These are phyloP conservation scores for Gobius niger DNA, from an alignment of 2,113 vertebrate species.

Conservation along the genomic window DNA sequence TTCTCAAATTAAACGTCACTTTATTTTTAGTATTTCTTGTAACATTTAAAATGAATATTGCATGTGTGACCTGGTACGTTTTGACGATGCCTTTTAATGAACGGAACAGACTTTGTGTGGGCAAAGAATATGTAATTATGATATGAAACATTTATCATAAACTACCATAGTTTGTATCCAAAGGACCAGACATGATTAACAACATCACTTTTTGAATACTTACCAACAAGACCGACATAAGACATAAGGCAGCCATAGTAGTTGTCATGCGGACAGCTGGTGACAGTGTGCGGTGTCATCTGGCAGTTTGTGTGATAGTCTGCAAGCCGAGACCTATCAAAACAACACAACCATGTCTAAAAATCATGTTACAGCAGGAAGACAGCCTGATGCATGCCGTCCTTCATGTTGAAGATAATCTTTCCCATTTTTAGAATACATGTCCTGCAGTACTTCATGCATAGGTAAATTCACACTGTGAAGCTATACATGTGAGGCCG, in stretches of 20 bases:
- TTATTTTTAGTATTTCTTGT: neutral
- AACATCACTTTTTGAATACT: slow-evolving; percentile 43
- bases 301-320: slow-evolving; percentile 94
- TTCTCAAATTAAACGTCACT: no score
- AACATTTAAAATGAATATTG: neutral
- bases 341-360: slow-evolving; percentile 1
- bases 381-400: slow-evolving; percentile 20
- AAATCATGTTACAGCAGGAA: slow-evolving; percentile 11
- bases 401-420: slow-evolving; percentile 32
- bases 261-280: slow-evolving; percentile 87
- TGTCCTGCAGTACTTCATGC: slow-evolving; percentile 42
- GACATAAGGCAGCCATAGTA: slow-evolving; percentile 92
- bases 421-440: slow-evolving; percentile 3
- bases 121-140: neutral
- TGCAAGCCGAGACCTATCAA: slow-evolving; percentile 85
- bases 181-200: neutral
- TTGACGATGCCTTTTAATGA: neutral
- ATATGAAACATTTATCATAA: neutral
- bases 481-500: slow-evolving; percentile 31
- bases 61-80: neutral
- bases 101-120: neutral
- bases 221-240: slow-evolving; percentile 90
- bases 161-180: neutral
- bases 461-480: slow-evolving; percentile 49
- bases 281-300: slow-evolving; percentile 80